Percentiles rank a stretch among this genome's conserved stretches.
phyloP scores from a whole-genome alignment of 2,113 vertebrate genomes.

The Felis catus region F.catus_Fca126_mat1.0 CM031428.1:49600001-49600500 shows the following conservation, averaged over 20 bases:
- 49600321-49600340: neutral
- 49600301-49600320: neutral
- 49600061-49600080: too few species aligned
- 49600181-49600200: too few species aligned
- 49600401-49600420: neutral
- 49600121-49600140: too few species aligned
- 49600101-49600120: too few species aligned
- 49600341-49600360: fast-evolving
- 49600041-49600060: too few species aligned
- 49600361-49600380: fast-evolving
- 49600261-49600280: neutral
- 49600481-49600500: neutral
- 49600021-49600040: too few species aligned
- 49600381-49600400: fast-evolving
- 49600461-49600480: neutral
- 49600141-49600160: too few species aligned
- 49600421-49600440: neutral
- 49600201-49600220: neutral
- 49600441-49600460: neutral
- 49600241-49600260: neutral
- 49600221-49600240: neutral
- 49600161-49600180: too few species aligned
- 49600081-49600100: too few species aligned
- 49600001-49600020: too few species aligned
- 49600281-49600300: neutral